Base-by-base conservation (phyloP, 1,140 invertebrate genomes). In the Ostrea denselamellosa region DNA sequence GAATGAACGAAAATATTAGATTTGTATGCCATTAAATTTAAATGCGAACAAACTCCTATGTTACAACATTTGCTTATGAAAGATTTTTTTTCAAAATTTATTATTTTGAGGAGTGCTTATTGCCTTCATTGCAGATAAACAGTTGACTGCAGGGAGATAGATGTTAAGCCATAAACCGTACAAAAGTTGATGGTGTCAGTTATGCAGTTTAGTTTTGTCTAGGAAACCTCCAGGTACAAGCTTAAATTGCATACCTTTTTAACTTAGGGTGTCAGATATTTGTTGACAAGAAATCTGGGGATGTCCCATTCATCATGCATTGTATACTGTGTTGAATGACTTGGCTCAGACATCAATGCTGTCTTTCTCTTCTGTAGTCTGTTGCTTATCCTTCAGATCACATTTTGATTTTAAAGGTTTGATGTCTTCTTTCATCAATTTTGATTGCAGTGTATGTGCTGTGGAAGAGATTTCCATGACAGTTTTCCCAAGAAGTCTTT, bases 361-460 rank as follows among this genome's bases (percentile, higher is more conserved):
- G 68, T 34, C 68, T 71, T 71, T 71, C 68, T 71, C 22, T 71
- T 71, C 28, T 14, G 22, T 71, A 71, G 68, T 25, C 68, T 22
- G 12, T 34, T 34, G 68, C 68, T 77, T 71, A 71, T 77, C 68
- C 68, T 25, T 77, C 22, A 34, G 25, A 28, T 25, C 68, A 28
- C 10, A 28, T 77, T 77, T 25, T 77, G 68, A 77, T 77, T 77
- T 77, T 77, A 77, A 25, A 34, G 25, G 28, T 77, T 77, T 25
- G 68, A 77, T 25, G 68, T 34, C 68, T 77, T 25, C 28, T 22
- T 25, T 34, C 28, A 77, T 71, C 22, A 77, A 77, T 28, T 77
- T 77, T 34, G 12, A 77, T 28, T 8, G 22, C 28, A 28, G 28
- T 34, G 68, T 28, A 25, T 14, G 19, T 58, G 56, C 34, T 44